Evolutionary conservation across 2,888 invertebrate genomes (phyloP), one percentile per base, ranked within the genome.

Genomic region (Fissipunctia ypsillon): DNA sequence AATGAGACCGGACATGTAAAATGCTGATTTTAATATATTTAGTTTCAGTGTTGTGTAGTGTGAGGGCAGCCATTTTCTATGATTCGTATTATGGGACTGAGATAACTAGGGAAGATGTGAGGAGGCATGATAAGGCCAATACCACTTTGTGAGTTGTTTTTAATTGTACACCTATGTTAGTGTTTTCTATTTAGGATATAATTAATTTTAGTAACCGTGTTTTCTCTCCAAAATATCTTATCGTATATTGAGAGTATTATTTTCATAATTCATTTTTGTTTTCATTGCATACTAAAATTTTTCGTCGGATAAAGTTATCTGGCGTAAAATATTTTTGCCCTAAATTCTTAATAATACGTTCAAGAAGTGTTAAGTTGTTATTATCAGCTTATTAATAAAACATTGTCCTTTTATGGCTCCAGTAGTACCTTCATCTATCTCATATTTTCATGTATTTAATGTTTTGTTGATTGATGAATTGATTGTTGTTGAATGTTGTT

Each of bases 111-210:
- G 92, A 92, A 54, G 90, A 92, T 52, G 80, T 91, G 16, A 90
- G 86, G 57, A 80, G 84, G 3, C 91, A 90, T 69, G 89, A 90
- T 28, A 91, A 90, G 66, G 76, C 86, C 2, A 93, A 93, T 80
- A 92, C 87, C 1, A 92, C 93, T 38, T 93, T 93, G 93, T 93
- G 73, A 93, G 93, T 91, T 76, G 2, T 56, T 66, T 69, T 28
- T 10, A n/a, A 38, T 43, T 16, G 5, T 41, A 38, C n/a, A n/a
- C n/a, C 16, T 0, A 22, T 2, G 0, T 28, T 35, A 10, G 64
- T n/a, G 9, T 48, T 50, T 31, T 31, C 0, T 64, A 35, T 35
- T n/a, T 31, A 50, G 6, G 6, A 64, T 10, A 3, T n/a, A n/a
- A n/a, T 6, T 12, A 6, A 19, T 52, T 48, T 10, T 0, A n/a